Conservation (phyloP, 2,113 vertebrate species). For the Rattus rattus region DNA sequence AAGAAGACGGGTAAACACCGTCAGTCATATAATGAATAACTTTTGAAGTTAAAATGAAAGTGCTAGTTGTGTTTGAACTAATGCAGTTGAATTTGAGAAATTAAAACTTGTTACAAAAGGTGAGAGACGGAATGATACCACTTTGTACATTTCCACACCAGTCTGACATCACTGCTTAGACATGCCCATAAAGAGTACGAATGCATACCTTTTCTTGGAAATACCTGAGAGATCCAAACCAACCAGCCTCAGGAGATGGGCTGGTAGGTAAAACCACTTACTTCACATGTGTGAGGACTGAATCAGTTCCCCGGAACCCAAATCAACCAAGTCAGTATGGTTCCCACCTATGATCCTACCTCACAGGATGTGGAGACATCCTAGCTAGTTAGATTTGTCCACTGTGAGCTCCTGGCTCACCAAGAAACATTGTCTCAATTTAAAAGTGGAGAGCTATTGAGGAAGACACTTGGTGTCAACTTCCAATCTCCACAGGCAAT, state of each 20-base stretch:
- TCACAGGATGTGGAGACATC: neutral
- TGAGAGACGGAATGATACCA: neutral
- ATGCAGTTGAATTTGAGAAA: conserved; percentile 15
- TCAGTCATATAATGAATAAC: neutral
- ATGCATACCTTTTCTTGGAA: neutral
- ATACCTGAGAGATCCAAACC: neutral
- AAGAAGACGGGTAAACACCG: neutral
- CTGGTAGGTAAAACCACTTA: neutral
- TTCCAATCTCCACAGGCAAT: neutral
- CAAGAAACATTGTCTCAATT: neutral
- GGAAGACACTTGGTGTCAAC: neutral
- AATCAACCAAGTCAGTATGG: neutral
- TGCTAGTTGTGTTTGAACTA: neutral
- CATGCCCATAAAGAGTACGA: neutral
- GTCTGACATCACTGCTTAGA: neutral
- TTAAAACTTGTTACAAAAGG: conserved; percentile 14
- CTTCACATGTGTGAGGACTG: neutral
- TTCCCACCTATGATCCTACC: neutral
- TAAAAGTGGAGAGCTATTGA: neutral
- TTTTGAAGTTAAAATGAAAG: conserved; percentile 47
- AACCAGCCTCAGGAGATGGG: neutral
- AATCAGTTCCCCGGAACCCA: neutral
- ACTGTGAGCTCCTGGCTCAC: neutral
- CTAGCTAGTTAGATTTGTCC: neutral
- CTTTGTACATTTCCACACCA: neutral